phyloP scores from a whole-genome alignment of 2,888 invertebrate genomes.

The Elysia crispata region DNA sequence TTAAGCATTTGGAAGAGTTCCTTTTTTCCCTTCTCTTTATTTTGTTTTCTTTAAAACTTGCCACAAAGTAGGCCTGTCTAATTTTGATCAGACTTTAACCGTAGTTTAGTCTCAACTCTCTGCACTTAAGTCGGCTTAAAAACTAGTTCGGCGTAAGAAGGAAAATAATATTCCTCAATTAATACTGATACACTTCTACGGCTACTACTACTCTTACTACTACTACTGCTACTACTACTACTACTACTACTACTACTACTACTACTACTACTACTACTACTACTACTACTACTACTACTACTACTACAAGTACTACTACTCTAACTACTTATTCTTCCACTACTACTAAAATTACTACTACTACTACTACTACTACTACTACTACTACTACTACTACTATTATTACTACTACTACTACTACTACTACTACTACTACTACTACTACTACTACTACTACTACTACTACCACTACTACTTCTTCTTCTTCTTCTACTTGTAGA shows the following conservation, averaged over 20 bases:
- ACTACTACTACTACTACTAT: not conserved
- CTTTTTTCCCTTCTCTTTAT: no score
- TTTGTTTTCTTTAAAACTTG: no score
- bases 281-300: constrained; percentile 9
- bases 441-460: constrained; percentile 7
- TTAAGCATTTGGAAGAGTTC: no score
- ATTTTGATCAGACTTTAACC: no score
- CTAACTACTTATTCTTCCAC: not conserved
- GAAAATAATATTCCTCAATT: no score
- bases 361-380: constrained; percentile 5
- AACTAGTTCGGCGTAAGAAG: no score
- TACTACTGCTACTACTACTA: constrained; percentile 18
- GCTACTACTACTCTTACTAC: constrained; percentile 1
- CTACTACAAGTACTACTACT: not conserved
- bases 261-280: constrained; percentile 3
- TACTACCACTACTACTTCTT: not conserved
- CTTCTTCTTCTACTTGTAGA: no score
- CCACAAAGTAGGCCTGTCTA: no score
- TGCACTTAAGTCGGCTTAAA: no score
- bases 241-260: constrained; percentile 7
- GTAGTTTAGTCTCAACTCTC: no score
- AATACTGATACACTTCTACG: not conserved
- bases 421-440: constrained; percentile 9
- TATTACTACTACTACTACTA: constrained; percentile 1
- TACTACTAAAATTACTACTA: not conserved